phyloP scores from a whole-genome alignment of 1,140 invertebrate species.

The Cotesia glomerata region DNA sequence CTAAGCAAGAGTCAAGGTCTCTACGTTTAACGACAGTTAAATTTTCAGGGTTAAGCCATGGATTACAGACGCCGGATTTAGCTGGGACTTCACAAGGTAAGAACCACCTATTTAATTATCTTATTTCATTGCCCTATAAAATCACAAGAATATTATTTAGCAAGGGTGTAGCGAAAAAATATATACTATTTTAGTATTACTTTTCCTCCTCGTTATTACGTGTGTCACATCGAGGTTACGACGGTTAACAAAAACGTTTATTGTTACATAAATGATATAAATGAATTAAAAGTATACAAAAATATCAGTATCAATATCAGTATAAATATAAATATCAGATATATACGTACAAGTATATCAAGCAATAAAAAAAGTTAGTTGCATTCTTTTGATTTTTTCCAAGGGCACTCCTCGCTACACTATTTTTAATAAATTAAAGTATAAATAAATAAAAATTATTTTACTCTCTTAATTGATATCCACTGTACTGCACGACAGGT shows the following conservation, averaged over 20 bases:
- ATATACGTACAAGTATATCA: too few species aligned
- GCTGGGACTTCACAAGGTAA: constrained; percentile 87
- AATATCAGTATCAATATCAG: neutral
- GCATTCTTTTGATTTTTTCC: constrained; percentile 49
- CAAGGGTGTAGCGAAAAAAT: constrained; percentile 20
- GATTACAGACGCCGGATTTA: constrained; percentile 72
- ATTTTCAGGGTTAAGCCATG: constrained; percentile 71
- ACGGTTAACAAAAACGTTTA: neutral
- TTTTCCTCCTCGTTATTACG: constrained; percentile 28
- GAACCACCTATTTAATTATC: constrained; percentile 50
- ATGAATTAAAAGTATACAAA: neutral
- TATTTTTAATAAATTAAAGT: constrained; percentile 10
- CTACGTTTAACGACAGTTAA: constrained; percentile 62
- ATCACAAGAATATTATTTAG: constrained; percentile 44
- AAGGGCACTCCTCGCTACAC: constrained; percentile 41
- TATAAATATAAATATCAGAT: neutral
- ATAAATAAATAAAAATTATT: neutral
- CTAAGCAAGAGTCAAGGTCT: constrained; percentile 39
- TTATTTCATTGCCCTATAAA: constrained; percentile 41
- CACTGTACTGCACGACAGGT: constrained; percentile 41
- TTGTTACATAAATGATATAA: neutral
- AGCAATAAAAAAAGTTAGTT: constrained; percentile 13
- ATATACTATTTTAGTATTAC: neutral
- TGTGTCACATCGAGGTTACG: constrained; percentile 23
- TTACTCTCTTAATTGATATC: constrained; percentile 47